phyloP scores from a whole-genome alignment of 2,113 vertebrate species.

The Lontra canadensis region DNA sequence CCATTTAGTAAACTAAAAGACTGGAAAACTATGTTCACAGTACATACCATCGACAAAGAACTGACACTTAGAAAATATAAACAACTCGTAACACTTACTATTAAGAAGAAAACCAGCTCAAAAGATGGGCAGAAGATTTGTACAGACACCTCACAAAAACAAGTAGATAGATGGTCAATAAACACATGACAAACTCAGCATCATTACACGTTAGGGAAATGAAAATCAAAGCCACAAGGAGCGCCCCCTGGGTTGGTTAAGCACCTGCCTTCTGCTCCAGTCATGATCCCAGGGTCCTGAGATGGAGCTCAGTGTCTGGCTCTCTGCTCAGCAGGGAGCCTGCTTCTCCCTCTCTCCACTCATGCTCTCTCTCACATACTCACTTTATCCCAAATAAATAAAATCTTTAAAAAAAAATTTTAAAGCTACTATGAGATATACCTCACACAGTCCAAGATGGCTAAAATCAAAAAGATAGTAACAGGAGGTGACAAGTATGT shows the following conservation, averaged over 20 bases:
- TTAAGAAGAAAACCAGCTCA: background rate
- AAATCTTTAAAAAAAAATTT: background rate
- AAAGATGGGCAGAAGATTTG: background rate
- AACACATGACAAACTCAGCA: background rate
- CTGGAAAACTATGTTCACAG: background rate
- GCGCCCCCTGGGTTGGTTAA: background rate
- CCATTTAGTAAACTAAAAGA: background rate
- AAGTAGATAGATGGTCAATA: background rate
- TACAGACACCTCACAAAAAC: background rate
- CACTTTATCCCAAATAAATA: background rate
- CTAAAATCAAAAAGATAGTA: background rate
- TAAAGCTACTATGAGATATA: background rate
- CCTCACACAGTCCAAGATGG: background rate
- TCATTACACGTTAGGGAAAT: background rate
- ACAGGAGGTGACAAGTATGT: background rate
- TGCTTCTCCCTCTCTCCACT: background rate
- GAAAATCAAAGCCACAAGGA: background rate
- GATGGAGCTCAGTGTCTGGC: background rate
- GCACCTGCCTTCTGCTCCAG: background rate
- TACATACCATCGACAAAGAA: background rate
- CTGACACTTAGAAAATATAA: background rate
- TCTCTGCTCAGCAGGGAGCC: background rate
- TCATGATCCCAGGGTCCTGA: background rate
- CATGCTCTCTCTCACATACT: background rate
- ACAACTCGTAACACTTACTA: slow-evolving; percentile 9